phyloP scores from a whole-genome alignment of 35 echinoderm and acorn worm species.

The Hemicentrotus pulcherrimus region DNA sequence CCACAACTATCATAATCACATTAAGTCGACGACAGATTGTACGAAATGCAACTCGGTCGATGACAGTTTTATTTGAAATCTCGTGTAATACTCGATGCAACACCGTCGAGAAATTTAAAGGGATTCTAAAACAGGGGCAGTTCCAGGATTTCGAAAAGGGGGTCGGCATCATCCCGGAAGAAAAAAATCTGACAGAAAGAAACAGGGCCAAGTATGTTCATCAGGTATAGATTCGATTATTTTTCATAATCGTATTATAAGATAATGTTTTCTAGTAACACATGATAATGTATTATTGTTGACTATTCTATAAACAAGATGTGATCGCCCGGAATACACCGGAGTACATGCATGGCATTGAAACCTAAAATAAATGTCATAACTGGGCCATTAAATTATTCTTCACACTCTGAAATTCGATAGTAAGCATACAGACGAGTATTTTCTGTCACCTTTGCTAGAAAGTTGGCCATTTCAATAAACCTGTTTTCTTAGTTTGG shows the following conservation, averaged over 20 bases:
- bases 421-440: not conserved
- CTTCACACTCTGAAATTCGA: not conserved
- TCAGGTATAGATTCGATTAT: no score
- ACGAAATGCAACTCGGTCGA: not conserved
- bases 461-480: not conserved
- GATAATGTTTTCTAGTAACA: no score
- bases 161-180: no score
- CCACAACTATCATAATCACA: conserved; percentile 2
- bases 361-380: not conserved
- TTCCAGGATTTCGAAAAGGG: not conserved
- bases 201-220: no score
- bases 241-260: no score
- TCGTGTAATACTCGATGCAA: not conserved
- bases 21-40: not conserved
- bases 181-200: no score
- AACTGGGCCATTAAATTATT: not conserved
- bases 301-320: not conserved
- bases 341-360: not conserved
- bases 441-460: not conserved
- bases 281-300: not conserved
- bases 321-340: not conserved
- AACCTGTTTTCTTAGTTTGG: not conserved
- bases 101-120: not conserved
- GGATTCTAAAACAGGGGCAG: not conserved
- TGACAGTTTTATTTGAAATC: not conserved